Evolutionary conservation across 2,888 invertebrate species (phyloP).

Genomic region (Kuschelorhynchus macadamiae): DNA sequence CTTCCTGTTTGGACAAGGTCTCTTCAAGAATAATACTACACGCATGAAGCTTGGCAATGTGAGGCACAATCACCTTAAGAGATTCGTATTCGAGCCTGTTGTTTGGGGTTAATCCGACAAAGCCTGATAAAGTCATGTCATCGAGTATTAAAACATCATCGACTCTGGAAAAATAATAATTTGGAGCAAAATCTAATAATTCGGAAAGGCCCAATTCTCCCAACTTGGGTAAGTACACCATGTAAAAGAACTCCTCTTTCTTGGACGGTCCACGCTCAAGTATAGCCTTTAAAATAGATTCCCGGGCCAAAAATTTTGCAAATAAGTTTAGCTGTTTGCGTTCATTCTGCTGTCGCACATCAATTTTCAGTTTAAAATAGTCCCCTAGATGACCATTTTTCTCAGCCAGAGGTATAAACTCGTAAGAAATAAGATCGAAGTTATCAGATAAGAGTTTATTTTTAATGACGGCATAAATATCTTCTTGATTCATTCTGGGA

Average conservation of each 20-base stretch:
- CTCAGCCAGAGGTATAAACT: constrained; percentile 50
- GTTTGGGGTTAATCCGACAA: constrained; percentile 32
- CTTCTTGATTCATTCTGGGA: constrained; percentile 53
- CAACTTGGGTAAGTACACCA: constrained; percentile 64
- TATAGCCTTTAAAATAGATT: constrained; percentile 46
- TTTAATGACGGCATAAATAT: constrained; percentile 55
- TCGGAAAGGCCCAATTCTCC: constrained; percentile 53
- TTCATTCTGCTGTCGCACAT: neutral
- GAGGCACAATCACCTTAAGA: constrained; percentile 51
- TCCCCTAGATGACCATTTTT: constrained; percentile 59
- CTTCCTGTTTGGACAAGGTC: constrained; percentile 49
- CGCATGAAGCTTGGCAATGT: constrained; percentile 61
- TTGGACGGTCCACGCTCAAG: constrained; percentile 49
- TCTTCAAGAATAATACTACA: constrained; percentile 62
- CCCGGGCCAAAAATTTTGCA: constrained; percentile 30
- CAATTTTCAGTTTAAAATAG: constrained; percentile 57
- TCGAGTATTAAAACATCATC: constrained; percentile 65
- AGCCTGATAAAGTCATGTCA: constrained; percentile 58
- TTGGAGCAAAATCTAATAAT: constrained; percentile 59
- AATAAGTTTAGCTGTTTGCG: constrained; percentile 16
- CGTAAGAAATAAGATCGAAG: constrained; percentile 52
- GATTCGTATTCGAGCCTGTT: constrained; percentile 51
- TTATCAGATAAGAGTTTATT: constrained; percentile 52
- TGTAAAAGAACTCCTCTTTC: constrained; percentile 65
- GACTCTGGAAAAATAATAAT: constrained; percentile 62